These are phyloP conservation scores for Fragum sueziense DNA, from an alignment of 2,888 invertebrate genomes.

Conservation along the genomic window DNA sequence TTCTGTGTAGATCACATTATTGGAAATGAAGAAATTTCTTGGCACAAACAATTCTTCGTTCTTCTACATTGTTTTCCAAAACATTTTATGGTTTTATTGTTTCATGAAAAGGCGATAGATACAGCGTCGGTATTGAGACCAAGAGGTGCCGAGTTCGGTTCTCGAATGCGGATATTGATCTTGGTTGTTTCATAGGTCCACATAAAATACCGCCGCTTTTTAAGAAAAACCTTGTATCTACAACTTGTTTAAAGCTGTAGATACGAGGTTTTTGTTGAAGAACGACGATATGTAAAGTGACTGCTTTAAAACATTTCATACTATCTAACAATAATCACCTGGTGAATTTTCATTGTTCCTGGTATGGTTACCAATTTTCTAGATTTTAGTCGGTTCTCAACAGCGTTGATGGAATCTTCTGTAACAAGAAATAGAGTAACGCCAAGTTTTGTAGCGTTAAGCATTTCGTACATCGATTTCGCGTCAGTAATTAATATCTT, in stretches of 20 bases:
- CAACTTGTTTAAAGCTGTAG: too few species aligned
- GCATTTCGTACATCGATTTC: background rate
- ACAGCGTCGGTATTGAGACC: too few species aligned
- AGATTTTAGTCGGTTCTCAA: background rate
- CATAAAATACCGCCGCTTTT: too few species aligned
- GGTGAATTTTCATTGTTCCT: constrained; percentile 47
- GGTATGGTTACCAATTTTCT: constrained; percentile 16
- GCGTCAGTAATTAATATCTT: constrained; percentile 34
- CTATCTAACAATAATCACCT: constrained; percentile 19
- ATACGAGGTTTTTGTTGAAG: too few species aligned
- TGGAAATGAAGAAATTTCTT: background rate
- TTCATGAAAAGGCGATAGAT: background rate
- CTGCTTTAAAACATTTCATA: background rate
- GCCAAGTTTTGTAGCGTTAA: background rate
- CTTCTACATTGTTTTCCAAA: background rate
- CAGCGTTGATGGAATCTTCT: constrained; percentile 19
- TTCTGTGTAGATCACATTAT: background rate
- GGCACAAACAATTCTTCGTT: background rate
- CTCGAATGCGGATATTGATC: too few species aligned
- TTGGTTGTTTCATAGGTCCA: too few species aligned
- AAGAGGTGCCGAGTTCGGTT: too few species aligned
- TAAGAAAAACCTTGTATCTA: too few species aligned
- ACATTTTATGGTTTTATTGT: too few species aligned
- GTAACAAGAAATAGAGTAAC: constrained; percentile 9
- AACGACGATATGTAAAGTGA: too few species aligned